Base-by-base conservation (phyloP, 2,797 vertebrate species). In the Sebastes variabilis region DNA sequence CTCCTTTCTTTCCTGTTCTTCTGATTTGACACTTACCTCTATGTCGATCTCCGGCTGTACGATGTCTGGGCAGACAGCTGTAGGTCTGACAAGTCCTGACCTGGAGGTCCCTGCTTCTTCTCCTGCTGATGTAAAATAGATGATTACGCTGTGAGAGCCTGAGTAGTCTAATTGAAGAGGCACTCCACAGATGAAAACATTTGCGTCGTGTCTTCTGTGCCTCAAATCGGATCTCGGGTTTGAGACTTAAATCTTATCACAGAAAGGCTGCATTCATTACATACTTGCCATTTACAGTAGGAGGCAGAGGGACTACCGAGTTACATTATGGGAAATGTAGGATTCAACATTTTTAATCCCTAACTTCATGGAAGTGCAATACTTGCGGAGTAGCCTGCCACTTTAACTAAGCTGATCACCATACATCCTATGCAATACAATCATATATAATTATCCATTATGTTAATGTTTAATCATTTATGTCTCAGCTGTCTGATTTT, bases 21-120 rank as follows among this genome's bases (percentile, higher is more conserved):
- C 12, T 24, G 42, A 12, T 9, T 68, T 34, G 25, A 61, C 3
- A 2, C 91, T 93, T 82, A 96, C 96, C 92, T 96, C 95, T 2
- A 96, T 18, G 77, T 96, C 95, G 4, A 96, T 94, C 77, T 96
- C 90, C 0, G 92, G 93, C 25, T 95, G 88, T 12, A 90, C 1
- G 42, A 94, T 82, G 67, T 46, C 55, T 0, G 93, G 94, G 79
- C 83, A 91, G 56, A 65, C 14, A 14, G 83, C 58, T 1, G 18
- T 52, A 0, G 87, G 86, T 66, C 67, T 79, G 54, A 85, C 25
- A 13, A 84, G 66, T 38, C 74, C 76, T 1, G 85, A 4, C 46
- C 9, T 30, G 55, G 76, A 73, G 61, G 64, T 30, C 56, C 54
- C 81, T n/a, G 81, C 61, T 64, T 91, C 86, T 64, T 93, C 86